Percentiles rank a stretch among this genome's conserved stretches.
These are phyloP conservation scores for Notospermus geniculatus DNA, from an alignment of 1,140 invertebrate genomes.

Conservation along the genomic window DNA sequence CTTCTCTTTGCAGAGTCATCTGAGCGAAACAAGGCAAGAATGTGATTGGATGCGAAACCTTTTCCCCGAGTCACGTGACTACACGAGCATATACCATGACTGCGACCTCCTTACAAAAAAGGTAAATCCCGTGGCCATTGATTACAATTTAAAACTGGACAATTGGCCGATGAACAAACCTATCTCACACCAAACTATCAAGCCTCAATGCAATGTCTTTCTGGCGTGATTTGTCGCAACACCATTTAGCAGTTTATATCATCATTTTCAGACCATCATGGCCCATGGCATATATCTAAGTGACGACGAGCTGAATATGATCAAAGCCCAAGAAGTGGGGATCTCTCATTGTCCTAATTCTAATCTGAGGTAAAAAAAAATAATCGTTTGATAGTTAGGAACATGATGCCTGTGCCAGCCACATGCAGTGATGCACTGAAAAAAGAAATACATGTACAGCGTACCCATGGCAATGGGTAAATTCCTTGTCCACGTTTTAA, in stretches of 20 bases:
- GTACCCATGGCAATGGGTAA: no score
- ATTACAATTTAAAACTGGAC: no score
- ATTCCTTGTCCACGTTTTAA: no score
- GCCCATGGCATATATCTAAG: slow-evolving; percentile 78
- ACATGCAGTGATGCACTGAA: no score
- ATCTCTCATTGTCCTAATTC: slow-evolving; percentile 85
- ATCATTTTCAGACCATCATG: slow-evolving; percentile 65
- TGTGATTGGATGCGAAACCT: slow-evolving; percentile 64
- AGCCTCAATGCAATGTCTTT: no score
- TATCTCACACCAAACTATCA: no score
- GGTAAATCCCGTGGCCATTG: no score
- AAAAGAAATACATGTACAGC: no score
- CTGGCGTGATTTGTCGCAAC: neutral
- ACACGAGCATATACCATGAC: slow-evolving; percentile 74
- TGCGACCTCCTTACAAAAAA: slow-evolving; percentile 71
- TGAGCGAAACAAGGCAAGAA: slow-evolving; percentile 78
- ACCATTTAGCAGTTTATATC: neutral
- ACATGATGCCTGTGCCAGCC: no score
- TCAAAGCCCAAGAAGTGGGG: slow-evolving; percentile 64
- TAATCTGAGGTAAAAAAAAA: slow-evolving; percentile 64
- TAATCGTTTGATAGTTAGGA: no score
- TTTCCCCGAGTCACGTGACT: slow-evolving; percentile 64
- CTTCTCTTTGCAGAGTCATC: slow-evolving; percentile 69
- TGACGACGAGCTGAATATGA: slow-evolving; percentile 68
- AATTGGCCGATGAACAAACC: no score